These are phyloP conservation scores for Allolobophora icterica DNA, from an alignment of 2,888 invertebrate genomes.

Conservation along the genomic window DNA sequence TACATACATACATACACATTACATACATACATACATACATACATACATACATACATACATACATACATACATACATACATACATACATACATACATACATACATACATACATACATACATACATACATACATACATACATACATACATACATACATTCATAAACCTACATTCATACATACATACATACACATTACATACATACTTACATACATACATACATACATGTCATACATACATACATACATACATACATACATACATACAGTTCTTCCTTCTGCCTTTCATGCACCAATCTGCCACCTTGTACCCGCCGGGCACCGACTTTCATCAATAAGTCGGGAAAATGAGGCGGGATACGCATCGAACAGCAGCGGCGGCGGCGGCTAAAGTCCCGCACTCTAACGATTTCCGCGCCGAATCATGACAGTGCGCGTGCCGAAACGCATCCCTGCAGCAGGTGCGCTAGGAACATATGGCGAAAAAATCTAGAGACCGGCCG, in stretches of 20 bases:
- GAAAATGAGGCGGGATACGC: not conserved
- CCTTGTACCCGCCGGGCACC: not conserved
- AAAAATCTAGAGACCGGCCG: not conserved
- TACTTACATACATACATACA: slow-evolving; percentile 13
- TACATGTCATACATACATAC: not conserved
- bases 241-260: not conserved
- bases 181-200: not conserved
- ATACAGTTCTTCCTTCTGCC: not conserved
- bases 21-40: too few species aligned
- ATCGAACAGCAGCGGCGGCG: too few species aligned
- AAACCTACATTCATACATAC: not conserved
- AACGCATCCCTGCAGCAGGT: not conserved
- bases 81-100: slow-evolving; percentile 2
- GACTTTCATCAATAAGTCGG: not conserved
- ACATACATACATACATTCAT: not conserved
- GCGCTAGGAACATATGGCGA: not conserved
- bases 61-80: too few species aligned
- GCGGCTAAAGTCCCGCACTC: not conserved
- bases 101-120: slow-evolving; percentile 11
- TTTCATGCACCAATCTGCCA: not conserved
- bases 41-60: too few species aligned
- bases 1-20: too few species aligned
- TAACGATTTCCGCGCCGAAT: not conserved
- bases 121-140: not conserved
- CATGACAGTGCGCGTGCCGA: not conserved